Conservation (phyloP, 2,888 invertebrate species). For the Sesia apiformis region DNA sequence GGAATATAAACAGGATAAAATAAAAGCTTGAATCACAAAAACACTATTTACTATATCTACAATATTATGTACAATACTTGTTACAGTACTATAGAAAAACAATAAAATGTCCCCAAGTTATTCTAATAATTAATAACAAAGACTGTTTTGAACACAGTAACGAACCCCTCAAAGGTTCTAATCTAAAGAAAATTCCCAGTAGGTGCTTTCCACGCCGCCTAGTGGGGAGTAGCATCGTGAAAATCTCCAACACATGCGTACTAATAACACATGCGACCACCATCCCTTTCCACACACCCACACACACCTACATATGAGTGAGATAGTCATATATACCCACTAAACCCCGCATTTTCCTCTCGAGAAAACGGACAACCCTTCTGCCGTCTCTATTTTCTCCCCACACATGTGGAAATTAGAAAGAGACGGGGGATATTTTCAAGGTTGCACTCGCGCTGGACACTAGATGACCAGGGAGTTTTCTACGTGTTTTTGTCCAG, state of each 20-base stretch:
- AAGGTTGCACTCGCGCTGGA: conserved; percentile 38
- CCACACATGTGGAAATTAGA: conserved; percentile 36
- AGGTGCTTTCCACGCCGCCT: conserved; percentile 44
- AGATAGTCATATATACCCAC: conserved; percentile 57
- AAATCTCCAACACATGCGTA: conserved; percentile 31
- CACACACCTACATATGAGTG: conserved; percentile 62
- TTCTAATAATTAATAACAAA: no score
- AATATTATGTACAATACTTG: no score
- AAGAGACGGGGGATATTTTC: conserved; percentile 36
- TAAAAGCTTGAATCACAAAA: no score
- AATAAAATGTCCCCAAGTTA: no score
- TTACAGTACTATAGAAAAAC: no score
- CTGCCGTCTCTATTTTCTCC: conserved; percentile 59
- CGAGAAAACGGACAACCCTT: conserved; percentile 63
- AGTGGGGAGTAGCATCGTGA: conserved; percentile 59
- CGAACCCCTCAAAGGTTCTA: no score
- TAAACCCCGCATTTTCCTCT: conserved; percentile 48
- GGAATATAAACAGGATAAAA: no score
- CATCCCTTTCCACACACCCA: conserved; percentile 59
- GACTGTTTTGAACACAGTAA: no score
- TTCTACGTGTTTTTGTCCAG: conserved; percentile 31
- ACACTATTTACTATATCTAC: no score
- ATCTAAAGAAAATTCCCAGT: background rate
- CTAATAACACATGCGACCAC: conserved; percentile 25
- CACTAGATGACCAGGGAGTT: conserved; percentile 53